These are phyloP conservation scores for Psittacus erithacus DNA, from an alignment of 2,113 vertebrate species.

Conservation along the genomic window DNA sequence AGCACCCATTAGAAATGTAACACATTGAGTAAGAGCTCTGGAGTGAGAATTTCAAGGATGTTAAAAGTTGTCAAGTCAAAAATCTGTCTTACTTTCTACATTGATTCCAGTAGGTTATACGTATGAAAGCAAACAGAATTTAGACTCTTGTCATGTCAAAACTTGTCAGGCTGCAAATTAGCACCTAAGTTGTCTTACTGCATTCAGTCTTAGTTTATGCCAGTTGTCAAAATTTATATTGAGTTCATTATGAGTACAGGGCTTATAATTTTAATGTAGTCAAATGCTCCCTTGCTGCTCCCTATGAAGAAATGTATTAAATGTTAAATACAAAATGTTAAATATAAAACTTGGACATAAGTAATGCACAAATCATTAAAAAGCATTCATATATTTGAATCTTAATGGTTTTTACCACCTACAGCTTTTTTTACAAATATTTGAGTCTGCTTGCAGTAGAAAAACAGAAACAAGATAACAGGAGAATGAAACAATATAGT, in stretches of 20 bases:
- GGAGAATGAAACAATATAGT: background rate
- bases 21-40: background rate
- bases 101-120: background rate
- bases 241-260: background rate
- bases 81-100: background rate
- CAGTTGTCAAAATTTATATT: background rate
- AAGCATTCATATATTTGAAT: background rate
- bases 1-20: background rate
- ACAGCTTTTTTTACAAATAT: background rate
- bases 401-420: background rate
- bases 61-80: constrained; percentile 5
- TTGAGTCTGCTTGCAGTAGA: background rate
- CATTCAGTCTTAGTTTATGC: constrained; percentile 3
- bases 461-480: background rate
- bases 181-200: background rate
- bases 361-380: background rate
- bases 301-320: background rate
- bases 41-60: background rate
- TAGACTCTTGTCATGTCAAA: background rate
- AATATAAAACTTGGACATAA: background rate
- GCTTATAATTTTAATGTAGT: background rate
- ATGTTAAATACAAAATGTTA: background rate
- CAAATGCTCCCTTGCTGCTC: background rate
- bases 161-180: constrained; percentile 24
- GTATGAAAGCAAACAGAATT: constrained; percentile 1